Base-by-base conservation (phyloP, 2,888 invertebrate species). In the Dryobotodes eremita region DNA sequence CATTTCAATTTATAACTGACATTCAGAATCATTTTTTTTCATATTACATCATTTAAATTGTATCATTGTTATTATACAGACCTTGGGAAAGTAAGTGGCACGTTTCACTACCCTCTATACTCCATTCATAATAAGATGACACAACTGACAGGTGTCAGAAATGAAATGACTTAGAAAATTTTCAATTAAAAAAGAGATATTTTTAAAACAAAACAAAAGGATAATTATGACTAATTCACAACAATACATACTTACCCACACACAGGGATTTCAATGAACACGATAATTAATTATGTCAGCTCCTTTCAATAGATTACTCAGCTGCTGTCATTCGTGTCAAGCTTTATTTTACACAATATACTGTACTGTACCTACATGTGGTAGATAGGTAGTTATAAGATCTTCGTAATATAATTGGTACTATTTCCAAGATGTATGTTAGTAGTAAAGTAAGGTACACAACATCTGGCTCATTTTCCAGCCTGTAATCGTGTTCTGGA, bases 1-100 rank as follows among this genome's bases (percentile, higher is more conserved):
- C 93, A 93, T 93, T 95, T 92, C 92, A 91, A 92, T 94, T 93
- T 92, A 92, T 92, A 92, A 92, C 88, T 89, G 91, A 83, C 89
- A 89, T 84, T 87, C 82, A 83, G 85, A 90, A 84, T 82, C 73
- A 26, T 87, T 89, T 88, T 89, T 90, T 89, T 88, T 86, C 46
- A 82, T 86, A 88, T 88, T 87, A 91, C 77, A 85, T 83, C 79
- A 89, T 91, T 89, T 90, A 85, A 91, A 89, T 89, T 87, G 84
- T 90, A 88, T 85, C 88, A 90, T 81, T 88, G 79, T 88, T 83
- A 70, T 71, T 79, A 79, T 71, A 71, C 81, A 57, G 75, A 77
- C 73, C 81, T 74, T 81, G 71, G 73, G 80, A 88, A 85, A 84
- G 73, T 71, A 77, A 68, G 53, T 59, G 62, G 20, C 15, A 46